Evolutionary conservation across 2,888 invertebrate genomes (phyloP), one percentile per base, ranked within the genome.

Genomic region (Hoplodrina ambigua): DNA sequence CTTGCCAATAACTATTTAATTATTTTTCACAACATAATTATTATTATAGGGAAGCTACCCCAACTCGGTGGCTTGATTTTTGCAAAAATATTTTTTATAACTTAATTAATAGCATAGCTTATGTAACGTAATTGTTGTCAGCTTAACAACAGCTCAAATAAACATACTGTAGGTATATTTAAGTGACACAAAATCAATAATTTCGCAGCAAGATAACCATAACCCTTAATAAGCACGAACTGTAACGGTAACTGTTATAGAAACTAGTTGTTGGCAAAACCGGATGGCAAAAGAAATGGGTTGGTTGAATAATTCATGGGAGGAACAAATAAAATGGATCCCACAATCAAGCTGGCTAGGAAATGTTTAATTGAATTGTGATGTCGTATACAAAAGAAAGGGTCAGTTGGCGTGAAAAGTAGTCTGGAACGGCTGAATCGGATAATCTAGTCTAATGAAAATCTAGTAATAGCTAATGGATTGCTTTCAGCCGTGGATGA

Each of bases 351-450:
- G 85, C 86, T 82, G 79, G 82, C 85, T 84, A 85, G 85, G 82
- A 85, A 86, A 86, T 89, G 86, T 89, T 90, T 91, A 90, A 91
- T 91, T 91, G 90, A 91, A 90, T 91, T 89, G 87, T 90, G 89
- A 89, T 90, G 88, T 89, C 86, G 86, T 86, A 84, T 84, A 86
- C 85, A 88, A 87, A 87, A 86, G 88, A 88, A 89, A 86, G 86
- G 89, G 87, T 88, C 85, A 83, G 86, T 81, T 80, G 81, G 87
- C 84, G 87, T 84, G 87, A 88, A 88, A 88, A 88, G 87, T 87
- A 87, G 61, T 63, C 76, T 69, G 65, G 61, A 59, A 65, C 58
- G 57, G 57, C 58, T 66, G 66, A 77, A 72, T 67, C 64, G 68
- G 55, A 65, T 72, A 73, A 76, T 76, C 76, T 74, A 71, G 64